phyloP scores from a whole-genome alignment of 2,113 vertebrate species.

The Labrus mixtus region DNA sequence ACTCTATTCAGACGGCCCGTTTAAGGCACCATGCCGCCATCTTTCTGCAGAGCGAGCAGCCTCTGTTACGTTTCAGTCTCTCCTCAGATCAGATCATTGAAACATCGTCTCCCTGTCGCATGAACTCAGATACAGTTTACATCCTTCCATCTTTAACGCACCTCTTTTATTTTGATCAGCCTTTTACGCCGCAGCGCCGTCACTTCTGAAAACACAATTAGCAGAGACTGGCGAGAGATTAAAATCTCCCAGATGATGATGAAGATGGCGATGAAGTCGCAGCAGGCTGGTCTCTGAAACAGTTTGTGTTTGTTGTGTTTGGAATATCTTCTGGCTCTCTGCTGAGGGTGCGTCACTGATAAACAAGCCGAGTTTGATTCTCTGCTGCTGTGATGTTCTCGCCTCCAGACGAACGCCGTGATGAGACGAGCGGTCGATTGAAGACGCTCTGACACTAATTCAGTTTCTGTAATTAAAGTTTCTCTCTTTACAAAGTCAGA shows the following conservation, averaged over 20 bases:
- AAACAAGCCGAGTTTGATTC: conserved; percentile 39
- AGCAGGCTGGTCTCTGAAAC: conserved; percentile 13
- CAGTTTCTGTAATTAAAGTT: conserved; percentile 32
- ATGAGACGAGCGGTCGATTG: conserved; percentile 42
- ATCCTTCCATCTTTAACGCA: background rate
- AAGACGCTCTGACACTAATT: conserved; percentile 18
- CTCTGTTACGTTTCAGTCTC: conserved; percentile 31
- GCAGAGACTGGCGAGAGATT: conserved; percentile 22
- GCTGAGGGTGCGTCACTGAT: conserved; percentile 23
- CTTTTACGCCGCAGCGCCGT: background rate
- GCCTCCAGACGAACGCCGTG: conserved; percentile 19
- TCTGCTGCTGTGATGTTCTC: conserved; percentile 28
- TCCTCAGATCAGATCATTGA: conserved; percentile 16
- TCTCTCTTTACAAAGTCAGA: conserved; percentile 23
- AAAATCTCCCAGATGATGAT: conserved; percentile 12
- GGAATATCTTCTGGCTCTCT: conserved; percentile 26
- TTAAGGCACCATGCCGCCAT: too few species aligned
- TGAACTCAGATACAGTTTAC: background rate
- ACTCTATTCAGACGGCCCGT: too few species aligned
- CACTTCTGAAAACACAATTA: conserved; percentile 48
- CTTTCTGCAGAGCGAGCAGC: conserved; percentile 29
- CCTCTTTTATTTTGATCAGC: conserved; percentile 27
- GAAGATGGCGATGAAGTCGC: background rate
- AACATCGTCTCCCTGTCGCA: background rate
- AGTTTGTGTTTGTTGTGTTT: conserved; percentile 7